phyloP scores from a whole-genome alignment of 2,113 vertebrate genomes.

The Pontoporia blainvillei region DNA sequence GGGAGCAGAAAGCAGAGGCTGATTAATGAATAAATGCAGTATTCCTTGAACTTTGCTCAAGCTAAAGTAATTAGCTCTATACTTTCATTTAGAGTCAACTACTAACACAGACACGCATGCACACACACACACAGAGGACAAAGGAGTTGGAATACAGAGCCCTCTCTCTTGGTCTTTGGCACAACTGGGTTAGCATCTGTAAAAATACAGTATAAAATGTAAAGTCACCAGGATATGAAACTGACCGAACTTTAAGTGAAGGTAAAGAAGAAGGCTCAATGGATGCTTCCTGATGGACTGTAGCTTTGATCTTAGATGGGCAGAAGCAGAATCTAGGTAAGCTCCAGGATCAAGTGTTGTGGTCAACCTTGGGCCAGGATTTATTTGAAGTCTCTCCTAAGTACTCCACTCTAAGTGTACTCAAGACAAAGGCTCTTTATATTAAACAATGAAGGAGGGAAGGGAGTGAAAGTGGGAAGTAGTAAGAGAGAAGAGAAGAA shows the following conservation, averaged over 20 bases:
- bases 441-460: conserved; percentile 20
- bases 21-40: background rate
- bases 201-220: background rate
- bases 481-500: background rate
- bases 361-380: conserved; percentile 62
- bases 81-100: background rate
- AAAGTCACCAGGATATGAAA: background rate
- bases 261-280: background rate
- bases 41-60: background rate
- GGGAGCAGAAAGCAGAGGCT: background rate
- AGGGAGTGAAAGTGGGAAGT: background rate
- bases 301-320: conserved; percentile 27
- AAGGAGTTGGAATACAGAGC: background rate
- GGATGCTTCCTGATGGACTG: conserved; percentile 29
- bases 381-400: conserved; percentile 62
- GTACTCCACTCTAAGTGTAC: background rate
- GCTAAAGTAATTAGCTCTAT: background rate
- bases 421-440: conserved; percentile 66
- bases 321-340: conserved; percentile 68
- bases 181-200: background rate
- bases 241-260: background rate
- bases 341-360: conserved; percentile 52
- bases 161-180: background rate
- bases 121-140: background rate
- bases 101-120: background rate